Evolutionary conservation across 2,888 invertebrate genomes (phyloP), one percentile per base, ranked within the genome.

Genomic region (Spatulosminthurus flaviceps): DNA sequence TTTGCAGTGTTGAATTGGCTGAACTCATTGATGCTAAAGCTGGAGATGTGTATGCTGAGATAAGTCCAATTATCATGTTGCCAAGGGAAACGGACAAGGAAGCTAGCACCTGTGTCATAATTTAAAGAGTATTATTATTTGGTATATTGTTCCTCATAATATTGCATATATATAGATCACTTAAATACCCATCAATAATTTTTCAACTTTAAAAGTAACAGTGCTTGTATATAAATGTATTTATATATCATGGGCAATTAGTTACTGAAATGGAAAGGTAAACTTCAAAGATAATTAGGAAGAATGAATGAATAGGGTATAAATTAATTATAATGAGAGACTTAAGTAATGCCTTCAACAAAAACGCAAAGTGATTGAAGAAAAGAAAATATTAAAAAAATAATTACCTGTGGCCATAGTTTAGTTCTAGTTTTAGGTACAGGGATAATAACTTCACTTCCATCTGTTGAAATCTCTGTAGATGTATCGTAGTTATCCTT

Each of bases 81-180:
- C 95, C 95, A 88, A 95, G 89, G 0, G 95, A 95, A 28, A 96
- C 95, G 67, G 95, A 92, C 73, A 95, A 89, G 0, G 96, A 93
- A 61, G 95, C 94, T 79, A 95, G 87, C 79, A 95, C 90, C 95
- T 96, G 90, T 64, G 24, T 22, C 26, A 24, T 19, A 64, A 64
- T 4, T 11, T 19, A 64, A 22, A 21, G 24, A 7, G 22, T 61
- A 41, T 61, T n/a, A 61, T n/a, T 21, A 61, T n/a, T 61, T 5
- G 7, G 7, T 22, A 61, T 13, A 13, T 61, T 21, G 5, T n/a
- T 13, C 13, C 41, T 41, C 13, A 41, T 13, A 9, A 41, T 41
- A 41, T 41, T 41, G 41, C 7, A 41, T 9, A 41, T 41, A 13
- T 1, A 51, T 19, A 51, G 16, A 9, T 2, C 16, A 51, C 16